A percentile compares a stretch with the other conserved stretches of the same genome.
These are phyloP conservation scores for Torymus auratus DNA, from an alignment of 2,888 invertebrate genomes.

Conservation along the genomic window DNA sequence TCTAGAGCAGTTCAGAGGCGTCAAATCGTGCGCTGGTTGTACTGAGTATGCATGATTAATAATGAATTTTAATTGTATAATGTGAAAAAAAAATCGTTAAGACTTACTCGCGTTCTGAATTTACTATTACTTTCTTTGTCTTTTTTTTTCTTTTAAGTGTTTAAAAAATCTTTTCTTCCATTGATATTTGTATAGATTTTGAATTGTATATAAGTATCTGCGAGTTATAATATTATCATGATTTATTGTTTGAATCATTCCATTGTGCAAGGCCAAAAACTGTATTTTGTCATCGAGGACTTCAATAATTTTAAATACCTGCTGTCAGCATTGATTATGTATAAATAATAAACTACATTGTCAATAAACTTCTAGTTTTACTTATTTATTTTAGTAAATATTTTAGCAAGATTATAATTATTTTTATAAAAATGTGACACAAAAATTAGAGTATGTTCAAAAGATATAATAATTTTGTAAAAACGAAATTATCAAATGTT, in stretches of 20 bases:
- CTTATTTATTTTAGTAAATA: slow-evolving; percentile 21
- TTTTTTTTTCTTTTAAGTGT: slow-evolving; percentile 34
- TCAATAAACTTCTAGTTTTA: slow-evolving; percentile 37
- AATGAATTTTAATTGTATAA: slow-evolving; percentile 44
- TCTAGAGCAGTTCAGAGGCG: slow-evolving; percentile 40
- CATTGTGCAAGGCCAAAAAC: slow-evolving; percentile 50
- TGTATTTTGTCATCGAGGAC: slow-evolving; percentile 43
- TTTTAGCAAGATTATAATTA: slow-evolving; percentile 3
- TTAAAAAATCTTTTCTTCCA: slow-evolving; percentile 46
- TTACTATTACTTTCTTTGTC: slow-evolving; percentile 15
- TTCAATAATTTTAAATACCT: slow-evolving; percentile 42
- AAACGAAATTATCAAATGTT: slow-evolving; percentile 37
- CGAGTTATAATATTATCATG: slow-evolving; percentile 32
- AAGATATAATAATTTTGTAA: neutral
- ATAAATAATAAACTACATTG: slow-evolving; percentile 54
- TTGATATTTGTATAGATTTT: slow-evolving; percentile 52
- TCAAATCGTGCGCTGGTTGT: slow-evolving; percentile 47
- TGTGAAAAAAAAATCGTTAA: slow-evolving; percentile 32
- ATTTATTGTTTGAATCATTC: slow-evolving; percentile 54
- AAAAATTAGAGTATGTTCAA: neutral
- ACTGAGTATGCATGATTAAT: slow-evolving; percentile 44
- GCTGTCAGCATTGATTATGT: slow-evolving; percentile 37
- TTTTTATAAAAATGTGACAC: slow-evolving; percentile 4
- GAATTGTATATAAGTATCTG: slow-evolving; percentile 53
- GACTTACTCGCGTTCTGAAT: slow-evolving; percentile 41